phyloP scores from a whole-genome alignment of 1,140 invertebrate genomes.

The Polypedilum vanderplanki region DNA sequence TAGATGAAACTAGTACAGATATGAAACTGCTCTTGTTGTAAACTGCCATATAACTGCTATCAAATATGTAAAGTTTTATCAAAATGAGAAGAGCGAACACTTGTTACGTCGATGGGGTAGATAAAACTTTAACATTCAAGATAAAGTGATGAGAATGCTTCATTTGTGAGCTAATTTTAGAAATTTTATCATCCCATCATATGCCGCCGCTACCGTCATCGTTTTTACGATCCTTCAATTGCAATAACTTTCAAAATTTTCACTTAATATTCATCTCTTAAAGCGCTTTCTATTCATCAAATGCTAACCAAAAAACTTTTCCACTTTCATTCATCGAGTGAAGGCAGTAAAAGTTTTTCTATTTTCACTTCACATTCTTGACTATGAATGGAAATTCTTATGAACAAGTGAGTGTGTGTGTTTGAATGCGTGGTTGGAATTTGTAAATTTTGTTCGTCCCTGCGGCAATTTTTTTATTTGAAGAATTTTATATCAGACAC shows the following conservation, averaged over 20 bases:
- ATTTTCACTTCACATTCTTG: background rate
- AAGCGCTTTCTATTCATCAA: background rate
- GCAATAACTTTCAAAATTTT: no score
- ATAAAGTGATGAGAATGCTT: background rate
- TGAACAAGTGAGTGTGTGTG: no score
- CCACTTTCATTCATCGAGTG: background rate
- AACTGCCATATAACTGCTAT: background rate
- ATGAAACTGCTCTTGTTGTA: background rate
- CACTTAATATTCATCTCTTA: background rate
- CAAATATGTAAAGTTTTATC: slow-evolving; percentile 16
- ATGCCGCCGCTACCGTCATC: no score
- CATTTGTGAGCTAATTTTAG: background rate
- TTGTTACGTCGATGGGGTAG: background rate
- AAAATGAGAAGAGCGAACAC: background rate
- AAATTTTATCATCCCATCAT: background rate
- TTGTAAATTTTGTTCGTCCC: background rate
- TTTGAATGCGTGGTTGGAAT: background rate
- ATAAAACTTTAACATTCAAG: background rate
- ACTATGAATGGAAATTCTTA: background rate
- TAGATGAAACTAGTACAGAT: background rate
- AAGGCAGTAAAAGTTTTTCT: background rate
- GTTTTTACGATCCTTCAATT: no score
- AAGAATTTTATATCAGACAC: background rate
- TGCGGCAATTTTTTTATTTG: background rate
- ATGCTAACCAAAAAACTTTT: background rate